Percentiles rank a stretch among this genome's conserved stretches.
Evolutionary conservation across 2,113 vertebrate species (phyloP).

Genomic region (Varanus komodoensis): DNA sequence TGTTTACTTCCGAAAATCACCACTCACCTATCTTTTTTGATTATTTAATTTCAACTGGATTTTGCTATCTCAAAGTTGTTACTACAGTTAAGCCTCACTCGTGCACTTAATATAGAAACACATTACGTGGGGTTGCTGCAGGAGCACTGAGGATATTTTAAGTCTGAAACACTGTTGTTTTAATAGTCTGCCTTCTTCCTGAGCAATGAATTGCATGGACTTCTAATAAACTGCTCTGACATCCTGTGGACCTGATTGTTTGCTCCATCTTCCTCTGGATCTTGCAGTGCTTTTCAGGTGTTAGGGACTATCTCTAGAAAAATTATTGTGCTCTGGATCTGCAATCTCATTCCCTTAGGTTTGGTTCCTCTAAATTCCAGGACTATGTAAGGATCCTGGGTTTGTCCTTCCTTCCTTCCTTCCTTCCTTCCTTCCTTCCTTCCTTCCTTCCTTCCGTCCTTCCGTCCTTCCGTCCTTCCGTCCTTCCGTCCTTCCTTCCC

Average conservation of each 20-base stretch:
- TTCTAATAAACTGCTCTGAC: constrained; percentile 19
- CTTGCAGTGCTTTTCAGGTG: neutral
- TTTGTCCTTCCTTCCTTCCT: neutral
- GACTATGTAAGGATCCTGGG: neutral
- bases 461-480: no score
- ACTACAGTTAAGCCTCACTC: constrained; percentile 58
- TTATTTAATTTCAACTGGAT: constrained; percentile 73
- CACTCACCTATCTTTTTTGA: constrained; percentile 71
- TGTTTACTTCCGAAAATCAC: constrained; percentile 76
- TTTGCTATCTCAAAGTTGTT: constrained; percentile 64
- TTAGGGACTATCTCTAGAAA: neutral
- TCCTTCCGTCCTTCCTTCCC: no score
- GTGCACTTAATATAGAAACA: constrained; percentile 52
- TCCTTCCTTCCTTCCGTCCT: no score
- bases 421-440: no score
- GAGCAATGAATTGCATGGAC: constrained; percentile 40
- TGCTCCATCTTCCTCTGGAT: neutral
- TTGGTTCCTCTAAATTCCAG: neutral
- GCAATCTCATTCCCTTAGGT: neutral
- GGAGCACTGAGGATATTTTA: constrained; percentile 43
- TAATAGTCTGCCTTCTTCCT: constrained; percentile 36
- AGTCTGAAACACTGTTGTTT: constrained; percentile 51
- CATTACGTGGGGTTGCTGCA: constrained; percentile 31
- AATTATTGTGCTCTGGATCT: neutral
- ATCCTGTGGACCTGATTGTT: neutral